Evolutionary conservation across 2,888 invertebrate genomes (phyloP).

Genomic region (Noctua pronuba): DNA sequence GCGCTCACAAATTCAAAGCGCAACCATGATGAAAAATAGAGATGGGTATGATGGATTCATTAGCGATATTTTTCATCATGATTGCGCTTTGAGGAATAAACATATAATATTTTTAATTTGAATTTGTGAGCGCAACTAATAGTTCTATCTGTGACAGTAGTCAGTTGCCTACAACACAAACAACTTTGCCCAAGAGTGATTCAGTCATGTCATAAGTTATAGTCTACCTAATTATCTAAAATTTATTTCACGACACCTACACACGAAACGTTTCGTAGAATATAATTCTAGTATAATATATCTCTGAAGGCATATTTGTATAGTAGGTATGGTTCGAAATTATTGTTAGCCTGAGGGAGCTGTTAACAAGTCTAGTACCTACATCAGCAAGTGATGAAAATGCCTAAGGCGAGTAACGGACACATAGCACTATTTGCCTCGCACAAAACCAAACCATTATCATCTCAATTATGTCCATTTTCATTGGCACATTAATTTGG

Average conservation of each 20-base stretch:
- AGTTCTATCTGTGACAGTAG: not conserved
- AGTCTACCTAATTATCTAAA: constrained; percentile 7
- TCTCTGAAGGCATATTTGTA: constrained; percentile 51
- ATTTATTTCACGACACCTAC: constrained; percentile 50
- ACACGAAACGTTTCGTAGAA: not conserved
- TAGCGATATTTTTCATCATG: too few relatives aligned
- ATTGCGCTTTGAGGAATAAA: too few relatives aligned
- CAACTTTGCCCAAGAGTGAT: not conserved
- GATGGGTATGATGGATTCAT: too few relatives aligned
- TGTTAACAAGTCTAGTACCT: constrained; percentile 37
- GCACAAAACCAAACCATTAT: constrained; percentile 37
- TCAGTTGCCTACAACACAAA: not conserved
- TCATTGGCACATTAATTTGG: constrained; percentile 56
- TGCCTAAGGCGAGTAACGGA: constrained; percentile 51
- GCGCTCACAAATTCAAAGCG: too few relatives aligned
- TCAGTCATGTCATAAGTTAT: constrained; percentile 4
- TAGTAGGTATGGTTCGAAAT: constrained; percentile 38
- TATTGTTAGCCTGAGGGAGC: constrained; percentile 45
- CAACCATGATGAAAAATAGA: too few relatives aligned
- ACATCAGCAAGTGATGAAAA: constrained; percentile 59
- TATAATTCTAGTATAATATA: constrained; percentile 31
- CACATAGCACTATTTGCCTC: constrained; percentile 38
- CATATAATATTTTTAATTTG: too few relatives aligned
- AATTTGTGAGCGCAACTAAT: too few relatives aligned
- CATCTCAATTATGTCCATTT: constrained; percentile 52